Conservation (phyloP, 2,888 invertebrate genomes). For the Bembecia ichneumoniformis region DNA sequence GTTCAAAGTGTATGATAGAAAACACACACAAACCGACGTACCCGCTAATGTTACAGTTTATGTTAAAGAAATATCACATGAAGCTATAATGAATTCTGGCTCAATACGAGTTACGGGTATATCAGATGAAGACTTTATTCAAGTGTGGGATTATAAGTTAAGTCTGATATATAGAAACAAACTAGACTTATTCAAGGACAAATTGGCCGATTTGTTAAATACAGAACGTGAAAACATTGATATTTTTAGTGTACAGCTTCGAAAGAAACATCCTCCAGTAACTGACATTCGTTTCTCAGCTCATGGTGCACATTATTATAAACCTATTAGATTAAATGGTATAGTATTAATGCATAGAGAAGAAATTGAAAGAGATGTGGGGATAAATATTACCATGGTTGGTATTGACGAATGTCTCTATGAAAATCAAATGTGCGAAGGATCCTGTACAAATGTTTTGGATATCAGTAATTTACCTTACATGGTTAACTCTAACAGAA, state of each 20-base stretch:
- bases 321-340: slow-evolving; percentile 94
- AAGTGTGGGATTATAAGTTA: slow-evolving; percentile 93
- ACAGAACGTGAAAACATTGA: slow-evolving; percentile 93
- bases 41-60: slow-evolving; percentile 96
- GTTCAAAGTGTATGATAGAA: slow-evolving; percentile 92
- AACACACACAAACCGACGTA: slow-evolving; percentile 95
- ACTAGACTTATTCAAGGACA: slow-evolving; percentile 89
- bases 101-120: slow-evolving; percentile 94
- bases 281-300: slow-evolving; percentile 96
- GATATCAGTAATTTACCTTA: slow-evolving; percentile 92
- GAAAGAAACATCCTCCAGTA: slow-evolving; percentile 87
- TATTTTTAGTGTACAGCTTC: slow-evolving; percentile 94
- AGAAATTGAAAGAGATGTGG: slow-evolving; percentile 94
- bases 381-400: slow-evolving; percentile 97
- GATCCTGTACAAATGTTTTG: slow-evolving; percentile 94
- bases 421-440: slow-evolving; percentile 95
- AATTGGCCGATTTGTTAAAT: slow-evolving; percentile 87
- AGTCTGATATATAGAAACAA: slow-evolving; percentile 89
- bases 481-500: slow-evolving; percentile 97
- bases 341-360: slow-evolving; percentile 93
- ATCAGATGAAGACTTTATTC: slow-evolving; percentile 95
- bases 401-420: slow-evolving; percentile 97
- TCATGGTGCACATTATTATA: slow-evolving; percentile 96
- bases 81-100: slow-evolving; percentile 95
- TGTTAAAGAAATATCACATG: slow-evolving; percentile 94